phyloP scores from a whole-genome alignment of 2,113 vertebrate genomes.

The Boulengerochromis microlepis region DNA sequence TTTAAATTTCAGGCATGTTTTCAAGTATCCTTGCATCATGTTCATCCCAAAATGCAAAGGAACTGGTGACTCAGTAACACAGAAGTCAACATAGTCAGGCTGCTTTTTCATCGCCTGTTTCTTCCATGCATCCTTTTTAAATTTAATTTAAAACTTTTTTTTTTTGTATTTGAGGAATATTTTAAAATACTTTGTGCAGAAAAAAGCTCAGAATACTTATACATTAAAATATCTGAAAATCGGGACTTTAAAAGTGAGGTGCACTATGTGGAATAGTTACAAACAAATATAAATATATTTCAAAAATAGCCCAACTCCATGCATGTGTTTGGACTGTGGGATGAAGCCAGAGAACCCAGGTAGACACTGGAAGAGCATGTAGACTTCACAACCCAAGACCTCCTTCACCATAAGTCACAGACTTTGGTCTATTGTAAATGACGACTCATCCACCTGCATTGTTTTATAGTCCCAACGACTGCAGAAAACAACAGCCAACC shows the following conservation, averaged over 20 bases:
- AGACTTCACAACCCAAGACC: not conserved
- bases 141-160: not conserved
- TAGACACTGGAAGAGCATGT: not conserved
- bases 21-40: not conserved
- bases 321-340: not conserved
- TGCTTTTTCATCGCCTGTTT: rapidly evolving
- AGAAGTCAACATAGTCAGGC: not conserved
- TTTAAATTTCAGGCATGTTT: not conserved
- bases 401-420: not conserved
- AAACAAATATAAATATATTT: not conserved
- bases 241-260: not conserved
- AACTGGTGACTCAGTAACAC: not conserved
- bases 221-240: not conserved
- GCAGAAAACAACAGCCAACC: not conserved
- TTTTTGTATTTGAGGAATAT: not conserved
- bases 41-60: not conserved
- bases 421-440: not conserved
- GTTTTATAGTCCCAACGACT: not conserved
- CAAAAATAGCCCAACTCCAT: not conserved
- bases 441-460: not conserved
- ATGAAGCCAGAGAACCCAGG: not conserved
- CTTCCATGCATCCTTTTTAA: not conserved
- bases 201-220: not conserved
- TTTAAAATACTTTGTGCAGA: not conserved
- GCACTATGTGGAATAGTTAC: not conserved